Conservation (phyloP, 2,888 invertebrate species). For the Mesodorylaimus sp. region DNA sequence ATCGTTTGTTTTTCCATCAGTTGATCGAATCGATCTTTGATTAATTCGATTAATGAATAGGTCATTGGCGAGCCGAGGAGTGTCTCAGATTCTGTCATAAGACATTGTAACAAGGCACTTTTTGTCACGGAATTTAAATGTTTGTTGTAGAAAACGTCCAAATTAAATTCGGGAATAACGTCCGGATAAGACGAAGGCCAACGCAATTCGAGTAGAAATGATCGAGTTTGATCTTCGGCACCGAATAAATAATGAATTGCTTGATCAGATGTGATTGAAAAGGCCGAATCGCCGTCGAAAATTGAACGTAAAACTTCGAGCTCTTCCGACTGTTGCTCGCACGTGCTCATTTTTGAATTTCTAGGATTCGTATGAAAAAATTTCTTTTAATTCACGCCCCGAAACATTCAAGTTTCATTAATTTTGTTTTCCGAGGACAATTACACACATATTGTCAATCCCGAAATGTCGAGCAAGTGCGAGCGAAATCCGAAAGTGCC, state of each 20-base stretch:
- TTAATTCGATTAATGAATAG: constrained; percentile 71
- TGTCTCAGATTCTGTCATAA: constrained; percentile 54
- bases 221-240: constrained; percentile 47
- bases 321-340: constrained; percentile 50
- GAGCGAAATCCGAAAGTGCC: too few relatives aligned
- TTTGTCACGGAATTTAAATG: constrained; percentile 54
- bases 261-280: constrained; percentile 47
- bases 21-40: constrained; percentile 59
- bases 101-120: constrained; percentile 44
- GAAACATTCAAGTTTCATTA: too few relatives aligned
- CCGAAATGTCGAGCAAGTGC: too few relatives aligned
- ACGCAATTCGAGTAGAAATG: constrained; percentile 65
- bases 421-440: too few relatives aligned
- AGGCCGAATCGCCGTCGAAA: constrained; percentile 73
- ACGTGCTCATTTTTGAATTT: too few relatives aligned
- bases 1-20: constrained; percentile 54
- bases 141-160: constrained; percentile 81
- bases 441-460: too few relatives aligned
- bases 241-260: constrained; percentile 34
- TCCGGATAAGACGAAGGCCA: constrained; percentile 70
- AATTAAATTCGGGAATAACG: constrained; percentile 51
- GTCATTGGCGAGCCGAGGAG: constrained; percentile 82
- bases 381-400: too few relatives aligned
- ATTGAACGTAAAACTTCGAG: constrained; percentile 73
- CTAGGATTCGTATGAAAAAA: too few relatives aligned